Evolutionary conservation across 2,797 vertebrate species (phyloP).

Genomic region (Labroides dimidiatus): DNA sequence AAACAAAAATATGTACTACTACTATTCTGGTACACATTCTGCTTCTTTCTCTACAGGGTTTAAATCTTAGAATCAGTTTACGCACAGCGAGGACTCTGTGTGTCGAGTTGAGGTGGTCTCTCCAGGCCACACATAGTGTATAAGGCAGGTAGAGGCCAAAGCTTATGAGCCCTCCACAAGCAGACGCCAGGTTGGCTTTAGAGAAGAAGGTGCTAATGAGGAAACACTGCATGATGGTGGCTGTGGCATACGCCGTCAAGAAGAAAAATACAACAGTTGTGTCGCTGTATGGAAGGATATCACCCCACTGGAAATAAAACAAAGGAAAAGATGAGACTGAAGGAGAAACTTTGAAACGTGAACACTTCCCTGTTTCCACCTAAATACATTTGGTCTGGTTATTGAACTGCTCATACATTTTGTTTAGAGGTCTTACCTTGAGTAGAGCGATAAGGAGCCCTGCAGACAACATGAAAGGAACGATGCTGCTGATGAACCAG

Average conservation of each 20-base stretch:
- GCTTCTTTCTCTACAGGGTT: neutral
- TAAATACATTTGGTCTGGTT: too few species aligned
- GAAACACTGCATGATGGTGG: constrained; percentile 94
- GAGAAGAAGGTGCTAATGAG: constrained; percentile 93
- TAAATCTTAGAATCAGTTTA: neutral
- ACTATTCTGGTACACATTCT: too few species aligned
- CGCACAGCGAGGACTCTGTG: constrained; percentile 86
- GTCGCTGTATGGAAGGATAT: constrained; percentile 92
- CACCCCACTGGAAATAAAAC: constrained; percentile 80
- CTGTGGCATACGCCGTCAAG: constrained; percentile 88
- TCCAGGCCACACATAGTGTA: constrained; percentile 90
- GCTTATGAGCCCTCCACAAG: constrained; percentile 91
- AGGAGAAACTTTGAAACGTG: neutral
- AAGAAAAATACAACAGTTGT: constrained; percentile 89
- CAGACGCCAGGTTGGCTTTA: constrained; percentile 90
- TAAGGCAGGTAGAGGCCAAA: constrained; percentile 92
- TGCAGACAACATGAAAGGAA: constrained; percentile 89
- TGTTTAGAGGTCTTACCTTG: constrained; percentile 80
- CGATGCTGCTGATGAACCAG: constrained; percentile 92
- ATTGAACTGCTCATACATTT: neutral
- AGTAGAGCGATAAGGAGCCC: constrained; percentile 88
- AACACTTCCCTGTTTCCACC: too few species aligned
- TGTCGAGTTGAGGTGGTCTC: constrained; percentile 83
- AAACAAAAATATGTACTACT: too few species aligned
- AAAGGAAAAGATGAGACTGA: neutral